phyloP scores from a whole-genome alignment of 2,113 vertebrate species.

The Oncorhynchus clarkii region DNA sequence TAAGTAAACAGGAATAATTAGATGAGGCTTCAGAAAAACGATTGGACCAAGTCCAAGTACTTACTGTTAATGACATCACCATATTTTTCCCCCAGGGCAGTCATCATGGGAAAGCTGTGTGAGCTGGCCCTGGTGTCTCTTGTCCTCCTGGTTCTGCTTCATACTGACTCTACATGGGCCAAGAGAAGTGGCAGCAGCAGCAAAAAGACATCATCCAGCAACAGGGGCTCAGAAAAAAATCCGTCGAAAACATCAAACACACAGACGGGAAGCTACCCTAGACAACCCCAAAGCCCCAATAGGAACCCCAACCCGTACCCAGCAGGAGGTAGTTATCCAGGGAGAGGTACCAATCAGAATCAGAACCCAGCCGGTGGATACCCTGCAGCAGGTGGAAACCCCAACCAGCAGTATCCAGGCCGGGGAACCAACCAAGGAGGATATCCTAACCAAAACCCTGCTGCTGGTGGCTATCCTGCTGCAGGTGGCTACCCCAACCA shows the following conservation, averaged over 20 bases:
- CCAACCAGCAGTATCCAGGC: constrained; percentile 13
- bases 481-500: background rate
- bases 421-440: constrained; percentile 62
- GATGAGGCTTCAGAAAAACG: too few relatives aligned
- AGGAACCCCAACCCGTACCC: constrained; percentile 62
- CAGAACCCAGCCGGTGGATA: constrained; percentile 26
- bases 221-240: constrained; percentile 25
- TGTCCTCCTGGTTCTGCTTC: constrained; percentile 54
- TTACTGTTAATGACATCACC: too few relatives aligned
- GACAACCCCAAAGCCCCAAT: constrained; percentile 54
- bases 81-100: too few relatives aligned
- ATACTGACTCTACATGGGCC: constrained; percentile 48
- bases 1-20: too few relatives aligned
- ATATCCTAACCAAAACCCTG: constrained; percentile 3
- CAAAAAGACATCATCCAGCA: background rate
- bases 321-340: constrained; percentile 62
- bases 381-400: constrained; percentile 8
- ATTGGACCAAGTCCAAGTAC: too few relatives aligned
- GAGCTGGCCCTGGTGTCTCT: constrained; percentile 39
- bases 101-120: constrained; percentile 48
- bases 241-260: constrained; percentile 56
- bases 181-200: constrained; percentile 37
- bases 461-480: background rate
- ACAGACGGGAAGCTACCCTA: constrained; percentile 52
- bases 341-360: constrained; percentile 5